Percentiles rank a stretch among this genome's conserved stretches.
Evolutionary conservation across 2,113 vertebrate genomes (phyloP).

Genomic region (Pachyramphus minor): DNA sequence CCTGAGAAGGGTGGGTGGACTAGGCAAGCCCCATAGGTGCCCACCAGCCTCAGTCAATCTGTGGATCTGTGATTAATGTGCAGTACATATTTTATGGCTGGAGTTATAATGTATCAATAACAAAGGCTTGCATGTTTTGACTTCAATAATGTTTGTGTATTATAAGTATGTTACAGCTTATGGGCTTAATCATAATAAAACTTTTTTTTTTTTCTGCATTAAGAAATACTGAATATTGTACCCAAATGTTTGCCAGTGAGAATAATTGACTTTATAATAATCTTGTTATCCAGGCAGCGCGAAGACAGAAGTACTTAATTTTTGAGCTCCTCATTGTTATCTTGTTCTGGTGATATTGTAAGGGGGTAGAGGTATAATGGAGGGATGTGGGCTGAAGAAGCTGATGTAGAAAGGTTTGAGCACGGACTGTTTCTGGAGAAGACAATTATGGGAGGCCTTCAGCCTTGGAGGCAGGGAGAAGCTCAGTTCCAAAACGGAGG

Average conservation of each 20-base stretch:
- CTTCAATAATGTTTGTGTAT: background rate
- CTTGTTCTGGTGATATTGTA: background rate
- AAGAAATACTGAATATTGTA: background rate
- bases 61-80: background rate
- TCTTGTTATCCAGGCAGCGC: background rate
- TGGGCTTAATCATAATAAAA: background rate
- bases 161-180: background rate
- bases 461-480: background rate
- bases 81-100: background rate
- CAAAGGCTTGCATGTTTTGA: background rate
- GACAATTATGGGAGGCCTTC: background rate
- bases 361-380: fast-evolving
- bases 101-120: background rate
- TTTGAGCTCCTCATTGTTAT: background rate
- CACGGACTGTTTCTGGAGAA: background rate
- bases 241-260: background rate
- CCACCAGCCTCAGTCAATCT: background rate
- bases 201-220: background rate
- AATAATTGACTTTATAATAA: slow-evolving; percentile 3
- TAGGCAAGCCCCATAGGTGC: background rate
- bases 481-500: background rate
- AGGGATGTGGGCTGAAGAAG: background rate
- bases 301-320: background rate
- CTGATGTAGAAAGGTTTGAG: background rate
- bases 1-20: background rate